Conservation (phyloP, 1,140 invertebrate species). For the Apis dorsata region DNA sequence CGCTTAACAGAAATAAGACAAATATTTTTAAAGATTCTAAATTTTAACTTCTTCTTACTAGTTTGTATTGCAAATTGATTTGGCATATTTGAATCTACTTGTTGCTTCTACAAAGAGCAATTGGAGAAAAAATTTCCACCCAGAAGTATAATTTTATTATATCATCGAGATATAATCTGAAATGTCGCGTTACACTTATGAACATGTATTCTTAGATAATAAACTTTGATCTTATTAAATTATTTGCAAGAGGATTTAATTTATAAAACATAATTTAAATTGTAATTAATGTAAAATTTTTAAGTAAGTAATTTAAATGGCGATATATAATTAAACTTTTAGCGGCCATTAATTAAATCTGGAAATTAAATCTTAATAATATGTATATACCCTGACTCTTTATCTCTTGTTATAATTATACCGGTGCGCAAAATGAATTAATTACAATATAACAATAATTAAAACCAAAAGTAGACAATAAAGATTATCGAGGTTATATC, state of each 20-base stretch:
- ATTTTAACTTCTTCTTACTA: too few relatives aligned
- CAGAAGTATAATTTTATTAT: not conserved
- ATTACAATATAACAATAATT: not conserved
- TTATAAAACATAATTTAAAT: not conserved
- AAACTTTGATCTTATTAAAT: not conserved
- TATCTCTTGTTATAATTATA: too few relatives aligned
- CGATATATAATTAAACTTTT: not conserved
- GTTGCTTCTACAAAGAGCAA: too few relatives aligned
- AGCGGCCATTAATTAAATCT: not conserved
- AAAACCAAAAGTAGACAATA: not conserved
- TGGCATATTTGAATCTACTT: too few relatives aligned
- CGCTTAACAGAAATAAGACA: too few relatives aligned
- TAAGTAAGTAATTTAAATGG: too few relatives aligned
- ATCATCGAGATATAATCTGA: not conserved
- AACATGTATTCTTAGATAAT: not conserved
- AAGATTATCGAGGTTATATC: not conserved
- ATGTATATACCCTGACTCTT: too few relatives aligned
- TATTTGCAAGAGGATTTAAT: not conserved
- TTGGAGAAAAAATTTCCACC: too few relatives aligned
- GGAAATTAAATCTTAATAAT: not conserved
- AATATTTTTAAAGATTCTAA: too few relatives aligned
- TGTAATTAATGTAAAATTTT: too few relatives aligned
- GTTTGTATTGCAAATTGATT: too few relatives aligned
- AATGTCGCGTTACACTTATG: not conserved
- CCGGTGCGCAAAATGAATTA: not conserved